A percentile compares a stretch with the other conserved stretches of the same genome.
Evolutionary conservation across 2,113 vertebrate species (phyloP).

Genomic region (Thermophis baileyi): DNA sequence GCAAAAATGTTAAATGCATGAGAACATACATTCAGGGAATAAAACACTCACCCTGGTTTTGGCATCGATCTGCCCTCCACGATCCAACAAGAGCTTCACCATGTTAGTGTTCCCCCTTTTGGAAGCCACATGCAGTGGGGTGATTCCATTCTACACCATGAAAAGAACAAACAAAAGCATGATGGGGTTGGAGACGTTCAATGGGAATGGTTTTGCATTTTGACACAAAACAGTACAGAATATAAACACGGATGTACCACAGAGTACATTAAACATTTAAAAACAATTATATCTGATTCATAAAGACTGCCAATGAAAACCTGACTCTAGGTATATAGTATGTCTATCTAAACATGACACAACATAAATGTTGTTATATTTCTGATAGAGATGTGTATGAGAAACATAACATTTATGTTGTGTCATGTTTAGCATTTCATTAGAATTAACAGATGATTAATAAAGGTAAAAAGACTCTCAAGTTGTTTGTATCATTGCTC

Average conservation of each 20-base stretch:
- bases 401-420: neutral
- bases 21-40: conserved; percentile 44
- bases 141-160: conserved; percentile 89
- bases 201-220: conserved; percentile 16
- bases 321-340: neutral
- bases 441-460: neutral
- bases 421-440: neutral
- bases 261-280: conserved; percentile 22
- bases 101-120: conserved; percentile 98
- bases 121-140: conserved; percentile 94
- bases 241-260: conserved; percentile 30
- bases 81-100: conserved; percentile 93
- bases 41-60: conserved; percentile 92
- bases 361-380: neutral
- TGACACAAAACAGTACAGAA: conserved; percentile 38
- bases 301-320: neutral
- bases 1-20: conserved; percentile 23
- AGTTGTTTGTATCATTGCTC: neutral
- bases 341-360: neutral
- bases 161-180: conserved; percentile 67
- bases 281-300: neutral
- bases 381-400: neutral
- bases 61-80: conserved; percentile 94
- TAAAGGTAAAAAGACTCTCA: neutral
- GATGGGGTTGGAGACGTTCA: conserved; percentile 35